Percentiles rank a stretch among this genome's conserved stretches.
phyloP scores from a whole-genome alignment of 2,797 vertebrate species.

The Intellagama lesueurii region DNA sequence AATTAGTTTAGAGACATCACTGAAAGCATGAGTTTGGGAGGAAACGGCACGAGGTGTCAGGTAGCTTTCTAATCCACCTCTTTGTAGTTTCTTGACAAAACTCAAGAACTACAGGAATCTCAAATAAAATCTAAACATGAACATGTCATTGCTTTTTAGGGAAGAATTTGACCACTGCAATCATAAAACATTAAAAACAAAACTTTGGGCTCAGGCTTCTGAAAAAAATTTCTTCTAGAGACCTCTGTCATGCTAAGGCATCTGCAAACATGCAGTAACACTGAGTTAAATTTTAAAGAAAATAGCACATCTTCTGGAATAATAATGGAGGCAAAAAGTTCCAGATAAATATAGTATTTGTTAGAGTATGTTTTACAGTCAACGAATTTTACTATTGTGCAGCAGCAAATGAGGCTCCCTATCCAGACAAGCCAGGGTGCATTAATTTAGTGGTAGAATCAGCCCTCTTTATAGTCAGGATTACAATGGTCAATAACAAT shows the following conservation, averaged over 20 bases:
- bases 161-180: background rate
- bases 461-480: background rate
- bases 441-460: background rate
- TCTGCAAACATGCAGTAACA: conserved; percentile 18
- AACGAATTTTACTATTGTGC: no score
- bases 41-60: conserved; percentile 73
- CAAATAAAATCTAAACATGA: conserved; percentile 41
- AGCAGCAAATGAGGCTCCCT: no score
- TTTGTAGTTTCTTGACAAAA: conserved; percentile 53
- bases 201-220: background rate
- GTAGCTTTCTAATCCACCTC: conserved; percentile 60
- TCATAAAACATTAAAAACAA: conserved; percentile 10
- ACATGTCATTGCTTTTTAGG: conserved; percentile 37
- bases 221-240: background rate
- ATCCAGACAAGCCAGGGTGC: background rate
- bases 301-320: background rate
- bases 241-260: background rate
- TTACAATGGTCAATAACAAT: background rate
- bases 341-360: background rate
- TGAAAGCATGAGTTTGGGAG: conserved; percentile 78
- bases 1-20: conserved; percentile 91
- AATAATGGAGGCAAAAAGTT: background rate
- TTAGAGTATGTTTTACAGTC: background rate
- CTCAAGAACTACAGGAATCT: background rate
- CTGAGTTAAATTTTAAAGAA: background rate